Percentiles rank a stretch among this genome's conserved stretches.
phyloP scores from a whole-genome alignment of 2,888 invertebrate genomes.

The Eumacrocentrus americanus region DNA sequence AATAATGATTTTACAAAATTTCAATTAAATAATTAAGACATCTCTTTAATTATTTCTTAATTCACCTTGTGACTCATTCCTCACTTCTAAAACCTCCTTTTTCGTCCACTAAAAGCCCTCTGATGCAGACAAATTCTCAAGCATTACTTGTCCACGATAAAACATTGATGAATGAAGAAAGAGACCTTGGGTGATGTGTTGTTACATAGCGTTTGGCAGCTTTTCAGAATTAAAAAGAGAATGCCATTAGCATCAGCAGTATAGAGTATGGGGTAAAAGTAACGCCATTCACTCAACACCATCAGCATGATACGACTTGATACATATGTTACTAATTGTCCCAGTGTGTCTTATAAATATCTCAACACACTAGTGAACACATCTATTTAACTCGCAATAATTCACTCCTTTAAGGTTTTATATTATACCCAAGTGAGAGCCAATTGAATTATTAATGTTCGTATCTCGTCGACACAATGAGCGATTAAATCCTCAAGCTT shows the following conservation, averaged over 20 bases:
- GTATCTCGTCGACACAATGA: constrained; percentile 19
- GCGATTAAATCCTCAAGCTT: constrained; percentile 26
- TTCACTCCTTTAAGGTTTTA: constrained; percentile 24
- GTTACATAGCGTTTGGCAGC: background rate
- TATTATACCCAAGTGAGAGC: constrained; percentile 10
- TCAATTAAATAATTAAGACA: no score
- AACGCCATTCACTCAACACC: constrained; percentile 14
- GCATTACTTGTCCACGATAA: background rate
- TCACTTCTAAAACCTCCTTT: no score
- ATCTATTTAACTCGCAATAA: constrained; percentile 28
- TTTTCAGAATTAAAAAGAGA: background rate
- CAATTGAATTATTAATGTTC: constrained; percentile 30
- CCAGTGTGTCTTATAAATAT: background rate
- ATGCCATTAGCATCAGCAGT: constrained; percentile 12
- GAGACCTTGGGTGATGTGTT: background rate
- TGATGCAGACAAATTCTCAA: no score
- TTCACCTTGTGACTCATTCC: no score
- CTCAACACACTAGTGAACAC: constrained; percentile 2
- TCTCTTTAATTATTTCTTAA: no score
- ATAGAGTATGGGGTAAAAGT: constrained; percentile 15
- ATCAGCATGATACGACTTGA: constrained; percentile 18
- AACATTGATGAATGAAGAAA: constrained; percentile 21
- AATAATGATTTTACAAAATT: no score
- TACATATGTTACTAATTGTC: constrained; percentile 23
- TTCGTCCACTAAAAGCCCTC: no score